A percentile compares a stretch with the other conserved stretches of the same genome.
Evolutionary conservation across 2,113 vertebrate genomes (phyloP).

Genomic region (Chaetura pelagica): DNA sequence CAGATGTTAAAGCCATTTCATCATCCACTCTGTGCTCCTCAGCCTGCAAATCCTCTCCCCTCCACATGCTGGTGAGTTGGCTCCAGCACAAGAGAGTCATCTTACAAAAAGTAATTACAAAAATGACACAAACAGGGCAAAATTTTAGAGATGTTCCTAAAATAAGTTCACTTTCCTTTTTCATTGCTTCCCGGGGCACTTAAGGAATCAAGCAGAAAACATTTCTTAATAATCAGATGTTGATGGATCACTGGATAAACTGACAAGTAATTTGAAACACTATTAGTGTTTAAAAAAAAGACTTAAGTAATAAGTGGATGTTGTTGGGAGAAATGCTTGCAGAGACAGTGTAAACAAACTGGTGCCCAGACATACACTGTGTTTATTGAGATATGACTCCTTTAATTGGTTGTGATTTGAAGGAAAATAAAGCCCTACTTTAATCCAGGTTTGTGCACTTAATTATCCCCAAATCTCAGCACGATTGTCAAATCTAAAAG

Average conservation of each 20-base stretch:
- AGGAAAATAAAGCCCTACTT: background rate
- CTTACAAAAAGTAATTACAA: background rate
- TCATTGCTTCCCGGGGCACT: background rate
- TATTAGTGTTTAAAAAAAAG: background rate
- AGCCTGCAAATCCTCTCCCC: background rate
- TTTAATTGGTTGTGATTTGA: background rate
- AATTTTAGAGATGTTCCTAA: background rate
- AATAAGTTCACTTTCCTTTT: background rate
- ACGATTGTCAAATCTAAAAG: fast-evolving
- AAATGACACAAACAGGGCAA: background rate
- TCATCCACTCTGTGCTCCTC: background rate
- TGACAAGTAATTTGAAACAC: background rate
- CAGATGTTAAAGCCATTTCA: background rate
- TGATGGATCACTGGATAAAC: background rate
- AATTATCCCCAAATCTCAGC: background rate
- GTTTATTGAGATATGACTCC: background rate
- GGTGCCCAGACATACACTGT: background rate
- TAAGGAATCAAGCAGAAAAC: background rate
- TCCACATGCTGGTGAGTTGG: background rate
- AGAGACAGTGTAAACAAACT: fast-evolving
- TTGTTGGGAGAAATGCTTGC: background rate
- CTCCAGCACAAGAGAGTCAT: background rate
- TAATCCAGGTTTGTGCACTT: background rate
- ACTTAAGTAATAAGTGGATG: background rate
- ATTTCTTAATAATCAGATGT: background rate